These are phyloP conservation scores for Eueides isabella DNA, from an alignment of 1,140 invertebrate genomes.

Conservation along the genomic window DNA sequence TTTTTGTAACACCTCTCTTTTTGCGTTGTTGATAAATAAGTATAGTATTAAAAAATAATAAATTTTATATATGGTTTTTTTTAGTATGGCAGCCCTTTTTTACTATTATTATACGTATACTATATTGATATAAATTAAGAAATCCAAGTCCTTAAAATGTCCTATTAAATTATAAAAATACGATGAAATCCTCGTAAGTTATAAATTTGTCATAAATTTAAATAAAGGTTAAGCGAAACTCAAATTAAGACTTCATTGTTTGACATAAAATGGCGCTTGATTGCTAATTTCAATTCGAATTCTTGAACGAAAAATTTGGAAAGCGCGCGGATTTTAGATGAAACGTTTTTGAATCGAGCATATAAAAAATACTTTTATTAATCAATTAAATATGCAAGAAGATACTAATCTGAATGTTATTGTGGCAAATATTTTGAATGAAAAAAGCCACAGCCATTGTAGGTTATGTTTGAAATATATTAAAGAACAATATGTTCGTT, in stretches of 20 bases:
- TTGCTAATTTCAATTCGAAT: slow-evolving; percentile 41
- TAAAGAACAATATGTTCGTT: slow-evolving; percentile 56
- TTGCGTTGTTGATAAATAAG: no score
- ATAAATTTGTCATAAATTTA: not conserved
- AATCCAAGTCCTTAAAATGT: not conserved
- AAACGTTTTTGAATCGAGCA: slow-evolving; percentile 28
- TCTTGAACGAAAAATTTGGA: slow-evolving; percentile 68
- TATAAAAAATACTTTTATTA: slow-evolving; percentile 10
- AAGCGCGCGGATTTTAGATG: slow-evolving; percentile 61
- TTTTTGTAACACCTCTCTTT: no score
- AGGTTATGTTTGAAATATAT: slow-evolving; percentile 70
- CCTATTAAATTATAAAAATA: not conserved
- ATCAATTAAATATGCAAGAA: slow-evolving; percentile 46
- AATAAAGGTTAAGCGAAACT: not conserved
- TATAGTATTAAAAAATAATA: not conserved
- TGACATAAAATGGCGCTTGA: slow-evolving; percentile 35
- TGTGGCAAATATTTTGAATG: slow-evolving; percentile 61
- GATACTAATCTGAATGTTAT: slow-evolving; percentile 53
- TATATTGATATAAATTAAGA: not conserved
- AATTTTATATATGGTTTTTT: not conserved
- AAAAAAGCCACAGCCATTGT: slow-evolving; percentile 63
- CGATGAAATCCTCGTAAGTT: not conserved
- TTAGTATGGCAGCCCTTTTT: not conserved
- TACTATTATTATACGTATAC: not conserved
- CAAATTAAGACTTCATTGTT: slow-evolving; percentile 14